Evolutionary conservation across 2,113 vertebrate species (phyloP), one percentile per base, ranked within the genome.

Genomic region (Cryptotis parvus): DNA sequence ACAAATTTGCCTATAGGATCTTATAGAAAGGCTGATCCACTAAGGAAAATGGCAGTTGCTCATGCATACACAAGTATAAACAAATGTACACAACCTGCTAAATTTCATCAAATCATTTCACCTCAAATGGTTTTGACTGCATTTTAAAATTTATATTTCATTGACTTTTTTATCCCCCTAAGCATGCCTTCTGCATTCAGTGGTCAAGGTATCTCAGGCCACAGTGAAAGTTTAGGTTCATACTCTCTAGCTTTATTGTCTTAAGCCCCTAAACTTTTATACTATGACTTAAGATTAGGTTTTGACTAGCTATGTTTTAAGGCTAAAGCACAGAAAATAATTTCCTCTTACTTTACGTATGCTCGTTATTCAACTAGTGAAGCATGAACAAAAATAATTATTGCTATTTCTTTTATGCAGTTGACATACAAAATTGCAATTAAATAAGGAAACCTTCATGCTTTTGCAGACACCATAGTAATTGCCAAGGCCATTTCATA

Each of bases 301-400:
- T 86, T 80, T 76, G 39, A 45, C 29, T 77, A 20, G 1, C 61
- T 90, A 29, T 37, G 74, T 90, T 73, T 35, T 82, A 73, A 90
- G 83, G 85, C 27, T 79, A 37, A 90, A 94, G 4, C 33, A 84
- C 0, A 39, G 24, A 35, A 74, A 82, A 37, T 66, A 4, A 2
- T 24, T 84, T 89, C 12, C 39, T 14, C 7, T 39, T 10, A 35
- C 29, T 89, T 74, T 63, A 11, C 79, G 93, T 0, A 7, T 35
- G 41, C 11, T 77, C 9, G 90, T 83, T 92, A 88, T 91, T 92
- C 73, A 94, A 70, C 76, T 87, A 94, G 65, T 90, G 80, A 95
- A 93, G 83, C 26, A 18, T 80, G 84, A 92, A 35, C 52, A 93
- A 89, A 66, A 94, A 81, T 92, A 77, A 90, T 82, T 84, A 96